phyloP scores from a whole-genome alignment of 2,888 invertebrate species.

The Petrolisthes cinctipes region DNA sequence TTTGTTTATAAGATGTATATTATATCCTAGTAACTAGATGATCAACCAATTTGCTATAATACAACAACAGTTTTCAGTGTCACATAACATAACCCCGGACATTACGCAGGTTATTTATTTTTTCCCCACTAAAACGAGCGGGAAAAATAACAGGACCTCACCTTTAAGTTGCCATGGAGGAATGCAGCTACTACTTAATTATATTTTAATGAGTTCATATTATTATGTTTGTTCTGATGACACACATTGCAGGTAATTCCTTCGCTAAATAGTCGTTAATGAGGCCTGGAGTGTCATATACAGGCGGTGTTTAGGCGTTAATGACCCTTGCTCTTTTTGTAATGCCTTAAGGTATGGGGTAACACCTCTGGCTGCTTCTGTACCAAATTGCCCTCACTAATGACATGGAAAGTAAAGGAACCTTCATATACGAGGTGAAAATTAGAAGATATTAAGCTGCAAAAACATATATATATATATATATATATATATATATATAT shows the following conservation, averaged over 20 bases:
- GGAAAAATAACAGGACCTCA: slow-evolving; percentile 23
- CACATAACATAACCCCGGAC: not conserved
- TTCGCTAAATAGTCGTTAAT: not conserved
- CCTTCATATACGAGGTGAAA: too few species aligned
- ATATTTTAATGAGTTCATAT: slow-evolving; percentile 33
- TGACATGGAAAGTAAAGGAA: too few species aligned
- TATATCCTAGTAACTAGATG: too few species aligned
- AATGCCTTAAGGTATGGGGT: too few species aligned
- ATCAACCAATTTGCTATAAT: too few species aligned
- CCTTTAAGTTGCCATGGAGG: slow-evolving; percentile 17
- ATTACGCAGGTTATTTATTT: not conserved
- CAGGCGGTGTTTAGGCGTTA: too few species aligned
- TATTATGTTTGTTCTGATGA: slow-evolving; percentile 7
- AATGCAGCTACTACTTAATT: slow-evolving; percentile 27
- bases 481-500: slow-evolving; percentile 31
- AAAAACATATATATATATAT: not conserved
- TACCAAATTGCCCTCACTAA: too few species aligned
- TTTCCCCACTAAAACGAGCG: slow-evolving; percentile 14
- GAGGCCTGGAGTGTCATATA: not conserved
- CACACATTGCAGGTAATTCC: slow-evolving; percentile 19
- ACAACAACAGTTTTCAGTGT: not conserved
- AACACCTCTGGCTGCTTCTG: too few species aligned
- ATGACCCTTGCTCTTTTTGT: too few species aligned
- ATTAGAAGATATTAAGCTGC: too few species aligned
- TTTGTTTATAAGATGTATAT: too few species aligned